Conservation (phyloP, 2,113 vertebrate genomes). For the Sander lucioperca region DNA sequence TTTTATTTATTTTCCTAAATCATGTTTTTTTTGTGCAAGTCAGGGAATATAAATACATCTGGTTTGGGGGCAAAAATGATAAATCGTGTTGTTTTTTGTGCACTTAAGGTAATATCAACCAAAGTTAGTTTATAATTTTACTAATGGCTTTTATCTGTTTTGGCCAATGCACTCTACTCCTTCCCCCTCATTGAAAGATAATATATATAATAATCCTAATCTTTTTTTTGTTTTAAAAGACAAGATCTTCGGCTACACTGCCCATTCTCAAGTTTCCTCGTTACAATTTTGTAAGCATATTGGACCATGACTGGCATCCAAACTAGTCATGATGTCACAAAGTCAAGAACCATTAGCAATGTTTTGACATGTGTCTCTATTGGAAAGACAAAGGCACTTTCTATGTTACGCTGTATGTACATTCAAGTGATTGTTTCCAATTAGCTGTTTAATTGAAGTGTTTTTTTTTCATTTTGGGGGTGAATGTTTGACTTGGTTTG, state of each 20-base stretch:
- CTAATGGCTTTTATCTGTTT: not conserved
- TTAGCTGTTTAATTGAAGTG: not conserved
- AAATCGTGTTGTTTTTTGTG: not conserved
- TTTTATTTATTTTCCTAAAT: not conserved
- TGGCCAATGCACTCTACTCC: not conserved
- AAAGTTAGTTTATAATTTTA: not conserved
- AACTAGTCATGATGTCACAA: not conserved
- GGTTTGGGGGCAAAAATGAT: not conserved
- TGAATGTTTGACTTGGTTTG: not conserved
- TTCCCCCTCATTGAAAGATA: not conserved
- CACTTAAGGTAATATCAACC: not conserved
- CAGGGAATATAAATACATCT: not conserved
- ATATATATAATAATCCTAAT: not conserved
- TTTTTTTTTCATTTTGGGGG: not conserved
- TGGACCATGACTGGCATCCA: not conserved
- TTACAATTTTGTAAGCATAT: not conserved
- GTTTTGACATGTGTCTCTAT: slow-evolving; percentile 36
- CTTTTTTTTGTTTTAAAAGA: not conserved
- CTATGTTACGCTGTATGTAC: not conserved
- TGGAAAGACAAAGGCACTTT: slow-evolving; percentile 30
- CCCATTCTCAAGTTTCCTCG: not conserved
- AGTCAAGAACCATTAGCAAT: slow-evolving; percentile 23
- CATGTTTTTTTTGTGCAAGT: not conserved
- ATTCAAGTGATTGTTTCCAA: slow-evolving; percentile 9
- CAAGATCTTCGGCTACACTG: not conserved